A percentile compares a stretch with the other conserved stretches of the same genome.
These are phyloP conservation scores for Plebejus anna DNA, from an alignment of 2,888 invertebrate genomes.

Conservation along the genomic window DNA sequence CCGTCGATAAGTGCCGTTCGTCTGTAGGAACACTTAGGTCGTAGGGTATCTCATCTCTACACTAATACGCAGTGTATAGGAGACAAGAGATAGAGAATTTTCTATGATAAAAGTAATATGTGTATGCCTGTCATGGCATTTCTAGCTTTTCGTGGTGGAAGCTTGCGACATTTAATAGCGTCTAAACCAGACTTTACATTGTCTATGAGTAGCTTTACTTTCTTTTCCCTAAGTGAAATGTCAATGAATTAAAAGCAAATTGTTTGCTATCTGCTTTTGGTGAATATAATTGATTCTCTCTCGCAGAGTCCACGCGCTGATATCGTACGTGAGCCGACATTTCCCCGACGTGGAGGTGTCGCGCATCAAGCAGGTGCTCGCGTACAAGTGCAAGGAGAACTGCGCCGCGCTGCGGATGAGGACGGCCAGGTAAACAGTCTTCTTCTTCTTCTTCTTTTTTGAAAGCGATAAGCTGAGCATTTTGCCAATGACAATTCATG, in stretches of 20 bases:
- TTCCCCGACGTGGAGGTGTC: constrained; percentile 87
- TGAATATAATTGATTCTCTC: not conserved
- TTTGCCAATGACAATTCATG: too few species aligned
- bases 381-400: constrained; percentile 89
- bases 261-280: not conserved
- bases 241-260: too few species aligned
- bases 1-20: too few species aligned
- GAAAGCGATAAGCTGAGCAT: too few species aligned
- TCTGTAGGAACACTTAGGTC: too few species aligned
- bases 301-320: constrained; percentile 84
- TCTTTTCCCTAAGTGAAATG: too few species aligned
- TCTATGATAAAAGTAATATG: not conserved
- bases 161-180: not conserved
- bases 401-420: constrained; percentile 87
- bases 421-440: constrained; percentile 80
- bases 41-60: too few species aligned
- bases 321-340: constrained; percentile 86
- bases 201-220: too few species aligned
- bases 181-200: too few species aligned
- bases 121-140: not conserved
- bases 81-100: too few species aligned
- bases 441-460: not conserved
- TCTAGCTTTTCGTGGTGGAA: not conserved
- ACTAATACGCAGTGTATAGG: too few species aligned
- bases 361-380: constrained; percentile 87